Conservation (phyloP, 2,888 invertebrate genomes). For the Timema podura region DNA sequence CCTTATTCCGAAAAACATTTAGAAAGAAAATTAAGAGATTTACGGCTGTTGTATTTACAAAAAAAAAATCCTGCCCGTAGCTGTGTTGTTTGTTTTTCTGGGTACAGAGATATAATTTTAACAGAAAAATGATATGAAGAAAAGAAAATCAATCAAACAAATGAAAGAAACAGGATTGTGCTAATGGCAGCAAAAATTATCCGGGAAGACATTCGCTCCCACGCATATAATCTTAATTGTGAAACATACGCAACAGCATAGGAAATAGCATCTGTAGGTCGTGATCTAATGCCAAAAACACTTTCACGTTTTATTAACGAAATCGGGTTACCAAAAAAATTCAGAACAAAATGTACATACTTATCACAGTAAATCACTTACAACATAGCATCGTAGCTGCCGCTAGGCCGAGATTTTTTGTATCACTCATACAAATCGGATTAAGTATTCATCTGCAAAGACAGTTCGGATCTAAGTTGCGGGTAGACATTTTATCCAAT, state of each 20-base stretch:
- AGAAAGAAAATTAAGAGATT: background rate
- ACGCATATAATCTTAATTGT: background rate
- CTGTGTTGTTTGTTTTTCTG: background rate
- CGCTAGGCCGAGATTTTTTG: background rate
- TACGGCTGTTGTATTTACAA: background rate
- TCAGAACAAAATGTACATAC: background rate
- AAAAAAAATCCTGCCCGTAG: background rate
- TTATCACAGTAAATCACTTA: background rate
- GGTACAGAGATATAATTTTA: background rate
- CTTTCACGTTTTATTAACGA: background rate
- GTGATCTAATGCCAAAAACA: background rate
- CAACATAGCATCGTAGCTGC: background rate
- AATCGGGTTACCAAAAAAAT: background rate
- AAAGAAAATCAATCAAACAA: background rate
- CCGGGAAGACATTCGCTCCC: slow-evolving; percentile 4
- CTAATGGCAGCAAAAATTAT: background rate
- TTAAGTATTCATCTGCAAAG: background rate
- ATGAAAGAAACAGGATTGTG: background rate
- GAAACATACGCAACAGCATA: background rate
- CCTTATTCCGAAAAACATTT: background rate
- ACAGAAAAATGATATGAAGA: background rate
- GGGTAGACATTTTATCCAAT: background rate
- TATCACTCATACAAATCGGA: background rate
- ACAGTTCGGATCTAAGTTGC: background rate
- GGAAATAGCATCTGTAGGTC: background rate